Percentiles rank a stretch among this genome's conserved stretches.
phyloP scores from a whole-genome alignment of 2,888 invertebrate species.

The Pollenia angustigena region DNA sequence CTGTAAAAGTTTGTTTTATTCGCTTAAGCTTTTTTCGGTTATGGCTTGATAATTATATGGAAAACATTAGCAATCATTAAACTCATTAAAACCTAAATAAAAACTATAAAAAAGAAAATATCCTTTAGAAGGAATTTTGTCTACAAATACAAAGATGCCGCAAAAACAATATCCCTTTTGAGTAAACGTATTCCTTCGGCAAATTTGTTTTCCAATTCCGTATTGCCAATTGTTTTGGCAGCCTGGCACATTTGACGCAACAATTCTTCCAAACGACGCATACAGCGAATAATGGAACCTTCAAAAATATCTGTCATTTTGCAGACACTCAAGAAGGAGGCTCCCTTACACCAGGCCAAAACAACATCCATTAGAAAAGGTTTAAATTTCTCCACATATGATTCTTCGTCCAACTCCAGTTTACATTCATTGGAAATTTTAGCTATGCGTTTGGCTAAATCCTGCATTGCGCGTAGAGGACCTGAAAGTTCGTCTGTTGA shows the following conservation, averaged over 20 bases:
- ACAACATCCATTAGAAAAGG: constrained; percentile 99
- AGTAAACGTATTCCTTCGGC: constrained; percentile 95
- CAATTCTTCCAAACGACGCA: constrained; percentile 98
- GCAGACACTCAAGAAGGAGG: constrained; percentile 95
- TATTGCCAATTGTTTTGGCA: constrained; percentile 97
- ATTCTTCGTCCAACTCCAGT: constrained; percentile 94
- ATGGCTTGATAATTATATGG: background rate
- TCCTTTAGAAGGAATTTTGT: constrained; percentile 19
- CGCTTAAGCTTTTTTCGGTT: no score
- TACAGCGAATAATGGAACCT: constrained; percentile 92
- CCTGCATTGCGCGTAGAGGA: constrained; percentile 96
- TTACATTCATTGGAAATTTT: constrained; percentile 93
- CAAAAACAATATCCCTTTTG: constrained; percentile 99
- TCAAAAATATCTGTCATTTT: constrained; percentile 98
- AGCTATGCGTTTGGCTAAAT: constrained; percentile 96
- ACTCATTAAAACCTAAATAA: constrained; percentile 33
- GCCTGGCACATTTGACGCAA: constrained; percentile 97
- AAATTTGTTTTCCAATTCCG: constrained; percentile 97
- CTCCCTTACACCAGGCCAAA: constrained; percentile 97
- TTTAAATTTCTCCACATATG: constrained; percentile 95
- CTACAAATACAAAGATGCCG: constrained; percentile 96
- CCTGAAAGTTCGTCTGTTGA: constrained; percentile 93
- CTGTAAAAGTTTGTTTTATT: no score
- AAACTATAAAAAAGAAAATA: constrained; percentile 4
- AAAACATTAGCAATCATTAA: constrained; percentile 31